phyloP scores from a whole-genome alignment of 2,113 vertebrate species.

The Hydrochoerus hydrochaeris region DNA sequence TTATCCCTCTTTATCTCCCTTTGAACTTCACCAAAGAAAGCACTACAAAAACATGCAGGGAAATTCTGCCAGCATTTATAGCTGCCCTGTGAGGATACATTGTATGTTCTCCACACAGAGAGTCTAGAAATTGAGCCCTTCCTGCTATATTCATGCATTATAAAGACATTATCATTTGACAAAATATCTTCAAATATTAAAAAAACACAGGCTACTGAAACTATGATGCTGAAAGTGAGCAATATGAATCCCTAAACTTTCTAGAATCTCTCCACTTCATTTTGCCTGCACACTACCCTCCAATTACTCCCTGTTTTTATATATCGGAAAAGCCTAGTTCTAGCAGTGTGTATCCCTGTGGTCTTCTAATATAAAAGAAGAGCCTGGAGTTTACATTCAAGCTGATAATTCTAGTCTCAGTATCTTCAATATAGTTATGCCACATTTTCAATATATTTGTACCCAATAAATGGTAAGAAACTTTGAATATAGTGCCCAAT shows the following conservation, averaged over 20 bases:
- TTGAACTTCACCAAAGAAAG: constrained; percentile 43
- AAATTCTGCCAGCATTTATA: constrained; percentile 35
- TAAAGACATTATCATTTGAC: background rate
- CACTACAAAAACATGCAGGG: background rate
- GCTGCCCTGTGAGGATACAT: background rate
- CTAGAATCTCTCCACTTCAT: background rate
- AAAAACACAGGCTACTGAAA: background rate
- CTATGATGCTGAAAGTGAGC: background rate
- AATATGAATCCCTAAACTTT: background rate
- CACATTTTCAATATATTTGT: background rate
- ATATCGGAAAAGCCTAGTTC: background rate
- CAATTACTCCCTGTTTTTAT: background rate
- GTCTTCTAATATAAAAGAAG: background rate
- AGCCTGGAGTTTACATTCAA: background rate
- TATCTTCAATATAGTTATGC: background rate
- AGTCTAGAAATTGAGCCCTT: constrained; percentile 20
- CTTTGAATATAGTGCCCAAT: background rate
- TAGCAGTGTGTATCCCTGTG: background rate
- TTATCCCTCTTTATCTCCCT: constrained; percentile 6
- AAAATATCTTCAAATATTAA: background rate
- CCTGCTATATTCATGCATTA: background rate
- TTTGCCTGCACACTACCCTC: background rate
- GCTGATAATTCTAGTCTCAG: background rate
- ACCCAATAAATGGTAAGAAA: background rate
- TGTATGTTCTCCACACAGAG: background rate